Conservation (phyloP, 2,888 invertebrate species). For the Isotomurus palustris region DNA sequence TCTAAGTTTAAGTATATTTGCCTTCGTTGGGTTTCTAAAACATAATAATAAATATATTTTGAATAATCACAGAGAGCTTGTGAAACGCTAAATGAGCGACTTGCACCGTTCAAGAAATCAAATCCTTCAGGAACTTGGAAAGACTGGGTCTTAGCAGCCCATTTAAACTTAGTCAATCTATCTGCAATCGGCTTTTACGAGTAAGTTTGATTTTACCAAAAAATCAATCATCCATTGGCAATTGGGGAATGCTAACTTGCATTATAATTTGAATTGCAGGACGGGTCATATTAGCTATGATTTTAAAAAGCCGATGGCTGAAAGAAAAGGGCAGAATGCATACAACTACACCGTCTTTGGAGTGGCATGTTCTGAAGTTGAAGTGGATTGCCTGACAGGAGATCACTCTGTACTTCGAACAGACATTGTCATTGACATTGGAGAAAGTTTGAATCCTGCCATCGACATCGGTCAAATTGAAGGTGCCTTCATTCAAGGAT, state of each 20-base stretch:
- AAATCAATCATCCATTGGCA: not conserved
- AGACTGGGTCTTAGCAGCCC: slow-evolving; percentile 73
- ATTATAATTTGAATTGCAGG: slow-evolving; percentile 48
- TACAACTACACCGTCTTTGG: slow-evolving; percentile 84
- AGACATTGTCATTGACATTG: slow-evolving; percentile 96
- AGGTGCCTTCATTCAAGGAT: slow-evolving; percentile 91
- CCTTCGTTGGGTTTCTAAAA: not conserved
- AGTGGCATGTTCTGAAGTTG: slow-evolving; percentile 80
- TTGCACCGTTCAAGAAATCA: slow-evolving; percentile 68
- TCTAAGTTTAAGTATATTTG: not conserved
- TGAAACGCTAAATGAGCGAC: slow-evolving; percentile 64
- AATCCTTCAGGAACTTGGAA: slow-evolving; percentile 79
- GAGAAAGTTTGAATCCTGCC: slow-evolving; percentile 90
- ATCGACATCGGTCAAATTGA: slow-evolving; percentile 96
- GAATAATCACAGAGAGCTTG: slow-evolving; percentile 64
- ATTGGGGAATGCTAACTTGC: not conserved
- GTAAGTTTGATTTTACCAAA: slow-evolving; percentile 47
- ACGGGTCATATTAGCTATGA: slow-evolving; percentile 20
- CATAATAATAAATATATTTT: not conserved
- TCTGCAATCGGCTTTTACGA: slow-evolving; percentile 76
- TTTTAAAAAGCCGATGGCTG: slow-evolving; percentile 15
- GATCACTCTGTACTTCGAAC: slow-evolving; percentile 82
- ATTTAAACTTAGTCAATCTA: slow-evolving; percentile 68
- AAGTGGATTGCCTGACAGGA: slow-evolving; percentile 90
- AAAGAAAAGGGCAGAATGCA: slow-evolving; percentile 48